phyloP scores from a whole-genome alignment of 2,113 vertebrate genomes.

The Entelurus aequoreus region DNA sequence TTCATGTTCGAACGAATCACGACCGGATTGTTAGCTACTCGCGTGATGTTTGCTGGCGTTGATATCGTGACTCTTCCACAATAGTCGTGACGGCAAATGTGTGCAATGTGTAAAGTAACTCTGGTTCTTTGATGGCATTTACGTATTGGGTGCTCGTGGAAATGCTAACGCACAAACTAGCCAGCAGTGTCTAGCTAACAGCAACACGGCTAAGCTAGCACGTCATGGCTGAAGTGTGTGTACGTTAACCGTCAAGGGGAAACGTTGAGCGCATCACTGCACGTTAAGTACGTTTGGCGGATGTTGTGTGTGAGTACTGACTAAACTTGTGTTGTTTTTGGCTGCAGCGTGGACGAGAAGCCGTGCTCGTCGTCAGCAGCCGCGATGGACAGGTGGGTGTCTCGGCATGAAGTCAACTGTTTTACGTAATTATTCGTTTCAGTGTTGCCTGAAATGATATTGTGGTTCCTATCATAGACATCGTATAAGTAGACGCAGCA shows the following conservation, averaged over 20 bases:
- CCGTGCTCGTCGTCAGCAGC: conserved; percentile 66
- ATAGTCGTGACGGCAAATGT: no score
- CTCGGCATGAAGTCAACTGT: background rate
- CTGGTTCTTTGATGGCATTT: no score
- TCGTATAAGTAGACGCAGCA: no score
- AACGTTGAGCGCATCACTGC: background rate
- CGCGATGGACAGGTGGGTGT: conserved; percentile 54
- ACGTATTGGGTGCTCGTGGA: accelerated
- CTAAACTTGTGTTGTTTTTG: background rate
- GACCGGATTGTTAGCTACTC: conserved; percentile 13
- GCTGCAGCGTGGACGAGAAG: conserved; percentile 64
- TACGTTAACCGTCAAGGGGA: background rate
- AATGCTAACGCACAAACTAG: background rate
- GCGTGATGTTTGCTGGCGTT: conserved; percentile 3
- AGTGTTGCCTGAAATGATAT: no score
- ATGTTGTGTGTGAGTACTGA: background rate
- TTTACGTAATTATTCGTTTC: no score
- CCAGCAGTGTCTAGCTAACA: conserved; percentile 28
- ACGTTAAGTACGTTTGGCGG: background rate
- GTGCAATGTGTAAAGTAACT: accelerated
- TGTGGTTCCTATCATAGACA: no score
- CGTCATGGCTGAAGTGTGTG: background rate
- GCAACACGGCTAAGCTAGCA: background rate
- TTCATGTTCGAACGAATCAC: background rate
- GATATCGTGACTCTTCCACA: no score